Conservation (phyloP, 2,113 vertebrate species). For the Saccopteryx bilineata region DNA sequence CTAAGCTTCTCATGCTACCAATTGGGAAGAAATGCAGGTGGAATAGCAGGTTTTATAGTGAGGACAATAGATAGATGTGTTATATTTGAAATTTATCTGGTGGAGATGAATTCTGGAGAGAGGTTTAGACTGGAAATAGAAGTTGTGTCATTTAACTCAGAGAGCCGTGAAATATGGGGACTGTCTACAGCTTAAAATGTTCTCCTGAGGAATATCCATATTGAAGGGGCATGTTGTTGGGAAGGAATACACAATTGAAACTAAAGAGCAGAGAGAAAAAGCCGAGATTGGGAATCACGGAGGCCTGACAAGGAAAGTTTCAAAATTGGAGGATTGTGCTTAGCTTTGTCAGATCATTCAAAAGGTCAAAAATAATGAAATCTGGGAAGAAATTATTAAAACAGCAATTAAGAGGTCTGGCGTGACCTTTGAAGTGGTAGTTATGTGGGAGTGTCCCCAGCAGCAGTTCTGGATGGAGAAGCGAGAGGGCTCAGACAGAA, state of each 20-base stretch:
- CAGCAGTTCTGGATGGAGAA: neutral
- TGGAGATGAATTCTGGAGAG: neutral
- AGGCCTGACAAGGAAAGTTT: constrained; percentile 32
- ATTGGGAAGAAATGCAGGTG: neutral
- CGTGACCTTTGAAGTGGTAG: constrained; percentile 37
- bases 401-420: constrained; percentile 37
- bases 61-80: neutral
- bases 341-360: constrained; percentile 50
- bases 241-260: neutral
- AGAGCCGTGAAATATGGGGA: neutral
- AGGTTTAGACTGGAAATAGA: neutral
- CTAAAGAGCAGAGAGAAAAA: neutral
- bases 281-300: neutral
- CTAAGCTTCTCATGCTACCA: neutral
- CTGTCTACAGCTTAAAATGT: neutral
- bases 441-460: neutral
- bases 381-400: constrained; percentile 42
- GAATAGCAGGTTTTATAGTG: neutral
- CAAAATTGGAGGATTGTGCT: neutral
- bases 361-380: constrained; percentile 65
- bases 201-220: neutral
- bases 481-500: neutral
- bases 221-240: neutral
- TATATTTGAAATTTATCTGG: neutral
- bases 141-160: neutral